Evolutionary conservation across 1,140 invertebrate genomes (phyloP), one percentile per base, ranked within the genome.

Genomic region (Goniozus legneri): DNA sequence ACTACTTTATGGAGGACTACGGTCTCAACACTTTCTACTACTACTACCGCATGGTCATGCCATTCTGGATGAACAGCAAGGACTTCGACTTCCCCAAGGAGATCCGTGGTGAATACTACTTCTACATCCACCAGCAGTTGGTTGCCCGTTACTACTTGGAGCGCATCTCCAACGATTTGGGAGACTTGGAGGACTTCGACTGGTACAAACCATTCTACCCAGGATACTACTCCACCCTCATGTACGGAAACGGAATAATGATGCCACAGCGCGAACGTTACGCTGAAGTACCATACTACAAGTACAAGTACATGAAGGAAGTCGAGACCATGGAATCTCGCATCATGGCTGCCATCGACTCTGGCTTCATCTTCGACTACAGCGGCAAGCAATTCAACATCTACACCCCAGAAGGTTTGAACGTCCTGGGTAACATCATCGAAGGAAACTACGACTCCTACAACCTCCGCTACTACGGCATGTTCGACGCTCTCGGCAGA

Each of bases 1-100:
- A 82, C 20, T 89, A 90, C 75, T 88, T 86, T 71, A 84, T 81
- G 20, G 84, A 89, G 57, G 87, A 87, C 60, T 72, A 83, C 47
- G 80, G 81, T 33, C 69, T 86, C 39, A 89, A 88, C 69, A 63
- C 80, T 6, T 86, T 78, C 67, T 85, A 88, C 74, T 85, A 80
- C 69, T 83, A 86, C 67, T 79, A 82, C 75, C 82, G 86, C 52
- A 65, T 79, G 39, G 71, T 79, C 19, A 82, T 83, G 67, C 84
- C 86, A 39, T 82, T 82, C 78, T 86, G 81, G 80, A 58, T 83
- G 55, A 76, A 75, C 24, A 75, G 76, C 32, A 74, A 77, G 18
- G 70, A 81, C 20, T 66, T 78, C 14, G 66, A 72, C n/a, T 70
- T 82, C 14, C 61, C 77, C 18, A 77, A 75, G 47, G 67, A 73